Evolutionary conservation across 2,113 vertebrate genomes (phyloP).

Genomic region (Zapus hudsonius): DNA sequence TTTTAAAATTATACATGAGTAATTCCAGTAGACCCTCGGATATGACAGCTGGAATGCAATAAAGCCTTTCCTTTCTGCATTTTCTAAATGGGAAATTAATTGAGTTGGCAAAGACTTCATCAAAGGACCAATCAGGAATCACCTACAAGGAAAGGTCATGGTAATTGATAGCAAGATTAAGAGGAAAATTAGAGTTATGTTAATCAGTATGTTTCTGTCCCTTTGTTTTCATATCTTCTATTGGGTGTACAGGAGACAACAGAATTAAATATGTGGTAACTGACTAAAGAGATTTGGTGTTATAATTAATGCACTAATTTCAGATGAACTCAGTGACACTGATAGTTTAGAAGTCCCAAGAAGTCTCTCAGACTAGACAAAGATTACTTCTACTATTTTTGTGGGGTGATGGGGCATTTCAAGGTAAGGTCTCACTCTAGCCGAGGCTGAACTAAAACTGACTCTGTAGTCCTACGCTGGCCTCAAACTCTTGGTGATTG

Average conservation of each 20-base stretch:
- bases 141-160: background rate
- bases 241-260: too few relatives aligned
- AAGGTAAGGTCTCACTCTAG: too few relatives aligned
- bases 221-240: background rate
- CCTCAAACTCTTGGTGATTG: too few relatives aligned
- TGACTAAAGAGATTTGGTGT: background rate
- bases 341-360: background rate
- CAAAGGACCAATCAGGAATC: conserved; percentile 10
- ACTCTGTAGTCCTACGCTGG: too few relatives aligned
- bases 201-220: background rate
- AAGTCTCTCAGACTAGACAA: background rate
- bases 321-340: background rate
- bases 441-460: too few relatives aligned
- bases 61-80: conserved; percentile 30
- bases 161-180: background rate
- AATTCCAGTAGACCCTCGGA: conserved; percentile 38
- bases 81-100: conserved; percentile 48
- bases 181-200: background rate
- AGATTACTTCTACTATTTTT: background rate
- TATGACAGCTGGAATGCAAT: conserved; percentile 41
- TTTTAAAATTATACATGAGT: background rate
- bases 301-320: background rate
- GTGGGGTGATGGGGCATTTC: too few relatives aligned
- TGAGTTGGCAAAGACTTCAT: background rate
- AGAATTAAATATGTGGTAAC: background rate